Evolutionary conservation across 2,113 vertebrate species (phyloP).

Genomic region (Lepisosteus oculatus): DNA sequence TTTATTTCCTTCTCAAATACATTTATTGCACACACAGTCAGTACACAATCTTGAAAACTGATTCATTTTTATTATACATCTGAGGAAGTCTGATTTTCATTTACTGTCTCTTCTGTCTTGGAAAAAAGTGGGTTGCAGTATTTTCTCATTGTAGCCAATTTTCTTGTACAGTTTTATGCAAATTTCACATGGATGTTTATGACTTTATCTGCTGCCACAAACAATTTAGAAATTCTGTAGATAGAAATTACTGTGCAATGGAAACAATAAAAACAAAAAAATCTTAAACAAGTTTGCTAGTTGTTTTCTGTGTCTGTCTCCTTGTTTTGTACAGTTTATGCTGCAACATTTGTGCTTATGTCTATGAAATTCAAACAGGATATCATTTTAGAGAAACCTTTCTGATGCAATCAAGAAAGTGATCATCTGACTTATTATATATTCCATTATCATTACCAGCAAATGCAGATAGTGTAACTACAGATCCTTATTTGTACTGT

Average conservation of each 20-base stretch:
- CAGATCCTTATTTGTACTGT: too few relatives aligned
- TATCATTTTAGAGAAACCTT: too few relatives aligned
- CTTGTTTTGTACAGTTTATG: too few relatives aligned
- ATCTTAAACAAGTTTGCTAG: slow-evolving; percentile 33
- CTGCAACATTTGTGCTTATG: too few relatives aligned
- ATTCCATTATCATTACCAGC: too few relatives aligned
- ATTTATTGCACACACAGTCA: slow-evolving; percentile 49
- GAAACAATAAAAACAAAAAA: slow-evolving; percentile 65
- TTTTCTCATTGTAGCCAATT: slow-evolving; percentile 70
- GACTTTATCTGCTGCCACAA: slow-evolving; percentile 74
- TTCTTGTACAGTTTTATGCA: slow-evolving; percentile 71
- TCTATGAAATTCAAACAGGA: too few relatives aligned
- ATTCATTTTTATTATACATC: slow-evolving; percentile 38
- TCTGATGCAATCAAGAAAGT: too few relatives aligned
- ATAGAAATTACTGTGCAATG: slow-evolving; percentile 75
- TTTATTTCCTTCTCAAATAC: slow-evolving; percentile 35
- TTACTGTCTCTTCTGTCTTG: slow-evolving; percentile 55
- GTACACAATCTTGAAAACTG: slow-evolving; percentile 49
- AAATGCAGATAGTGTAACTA: too few relatives aligned
- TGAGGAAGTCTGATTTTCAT: slow-evolving; percentile 54
- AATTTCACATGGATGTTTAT: slow-evolving; percentile 74
- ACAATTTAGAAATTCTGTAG: slow-evolving; percentile 75
- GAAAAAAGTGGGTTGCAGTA: slow-evolving; percentile 66
- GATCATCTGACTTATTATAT: too few relatives aligned
- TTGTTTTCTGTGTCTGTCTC: too few relatives aligned